Conservation (phyloP, 2,113 vertebrate genomes). For the Centropristis striata region DNA sequence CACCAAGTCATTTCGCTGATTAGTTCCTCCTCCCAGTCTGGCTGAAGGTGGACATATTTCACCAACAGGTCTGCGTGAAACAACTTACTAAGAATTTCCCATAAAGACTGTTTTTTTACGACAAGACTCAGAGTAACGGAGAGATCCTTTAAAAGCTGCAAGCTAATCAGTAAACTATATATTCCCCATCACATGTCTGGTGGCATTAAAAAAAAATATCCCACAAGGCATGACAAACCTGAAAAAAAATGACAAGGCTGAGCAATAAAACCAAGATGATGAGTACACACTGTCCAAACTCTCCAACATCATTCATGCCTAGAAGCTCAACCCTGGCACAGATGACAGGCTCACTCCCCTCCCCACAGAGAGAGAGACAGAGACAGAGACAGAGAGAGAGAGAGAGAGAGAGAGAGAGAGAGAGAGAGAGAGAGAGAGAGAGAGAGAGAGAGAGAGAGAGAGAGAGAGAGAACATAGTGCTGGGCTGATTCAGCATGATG, state of each 20-base stretch:
- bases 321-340: constrained; percentile 51
- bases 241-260: constrained; percentile 36
- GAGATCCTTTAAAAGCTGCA: constrained; percentile 42
- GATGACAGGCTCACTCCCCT: constrained; percentile 45
- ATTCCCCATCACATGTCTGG: constrained; percentile 25
- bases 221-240: constrained; percentile 37
- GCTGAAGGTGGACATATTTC: constrained; percentile 28
- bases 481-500: constrained; percentile 80
- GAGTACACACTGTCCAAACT: constrained; percentile 68
- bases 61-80: constrained; percentile 40
- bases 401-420: not conserved
- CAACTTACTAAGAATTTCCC: constrained; percentile 38
- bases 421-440: not conserved
- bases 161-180: constrained; percentile 38
- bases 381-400: not conserved
- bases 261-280: constrained; percentile 68
- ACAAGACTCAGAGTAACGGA: constrained; percentile 1
- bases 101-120: constrained; percentile 46
- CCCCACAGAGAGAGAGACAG: constrained; percentile 4
- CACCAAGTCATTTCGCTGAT: constrained; percentile 52
- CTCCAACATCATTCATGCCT: constrained; percentile 58
- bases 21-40: constrained; percentile 12
- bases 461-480: constrained; percentile 40
- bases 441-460: not conserved
- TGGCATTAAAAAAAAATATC: constrained; percentile 29